Conservation (phyloP, 2,888 invertebrate species). For the Corbicula japonica region DNA sequence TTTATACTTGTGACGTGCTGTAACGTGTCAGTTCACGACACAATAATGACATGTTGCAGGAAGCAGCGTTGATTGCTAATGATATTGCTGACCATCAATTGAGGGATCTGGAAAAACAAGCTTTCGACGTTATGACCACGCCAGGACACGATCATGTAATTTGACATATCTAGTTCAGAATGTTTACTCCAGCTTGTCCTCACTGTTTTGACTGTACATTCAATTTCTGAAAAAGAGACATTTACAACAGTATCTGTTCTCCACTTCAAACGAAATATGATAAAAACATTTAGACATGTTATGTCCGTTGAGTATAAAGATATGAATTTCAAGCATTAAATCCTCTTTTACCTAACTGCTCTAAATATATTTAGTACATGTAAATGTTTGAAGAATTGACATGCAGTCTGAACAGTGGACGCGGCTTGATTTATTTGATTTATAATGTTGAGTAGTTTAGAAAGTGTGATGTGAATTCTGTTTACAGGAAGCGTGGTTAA, state of each 20-base stretch:
- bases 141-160: conserved; percentile 50
- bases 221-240: too few species aligned
- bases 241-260: too few species aligned
- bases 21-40: too few species aligned
- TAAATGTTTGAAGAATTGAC: not conserved
- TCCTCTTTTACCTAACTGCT: too few species aligned
- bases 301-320: too few species aligned
- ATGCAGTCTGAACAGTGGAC: not conserved
- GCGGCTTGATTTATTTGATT: too few species aligned
- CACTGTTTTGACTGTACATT: too few species aligned
- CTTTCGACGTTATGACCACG: conserved; percentile 59
- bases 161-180: not conserved
- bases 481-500: conserved; percentile 55
- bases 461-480: conserved; percentile 1
- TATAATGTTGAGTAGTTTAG: not conserved
- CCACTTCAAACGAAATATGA: too few species aligned
- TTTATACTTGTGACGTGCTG: too few species aligned
- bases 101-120: conserved; percentile 52
- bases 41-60: too few species aligned
- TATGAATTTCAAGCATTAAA: too few species aligned
- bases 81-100: conserved; percentile 59
- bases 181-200: not conserved
- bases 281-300: too few species aligned
- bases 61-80: conserved; percentile 56
- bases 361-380: conserved; percentile 2